A percentile compares a stretch with the other conserved stretches of the same genome.
These are phyloP conservation scores for Tigriopus californicus DNA, from an alignment of 2,888 invertebrate genomes.

Conservation along the genomic window DNA sequence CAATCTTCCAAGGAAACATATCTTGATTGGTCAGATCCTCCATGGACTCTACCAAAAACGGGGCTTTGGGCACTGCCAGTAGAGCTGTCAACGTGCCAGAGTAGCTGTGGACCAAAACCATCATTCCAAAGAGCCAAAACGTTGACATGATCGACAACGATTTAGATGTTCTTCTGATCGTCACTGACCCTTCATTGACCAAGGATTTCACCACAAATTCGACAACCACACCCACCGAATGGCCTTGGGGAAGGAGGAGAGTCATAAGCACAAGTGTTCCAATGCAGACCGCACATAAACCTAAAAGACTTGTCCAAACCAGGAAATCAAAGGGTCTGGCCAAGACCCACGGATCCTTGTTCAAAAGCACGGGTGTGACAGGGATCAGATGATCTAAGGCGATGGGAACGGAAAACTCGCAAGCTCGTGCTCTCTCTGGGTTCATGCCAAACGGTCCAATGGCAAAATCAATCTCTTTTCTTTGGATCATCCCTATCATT, in stretches of 20 bases:
- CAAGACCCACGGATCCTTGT: not conserved
- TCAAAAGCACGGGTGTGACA: not conserved
- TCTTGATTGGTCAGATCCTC: not conserved
- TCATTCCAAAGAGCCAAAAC: not conserved
- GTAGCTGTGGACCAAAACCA: not conserved
- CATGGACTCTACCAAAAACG: not conserved
- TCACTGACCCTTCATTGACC: no score
- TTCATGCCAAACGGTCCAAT: not conserved
- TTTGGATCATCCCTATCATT: conserved; percentile 2
- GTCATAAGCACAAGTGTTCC: not conserved
- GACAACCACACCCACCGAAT: not conserved
- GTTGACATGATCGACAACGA: not conserved
- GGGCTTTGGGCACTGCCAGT: not conserved
- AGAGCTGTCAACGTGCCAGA: not conserved
- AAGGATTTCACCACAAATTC: no score
- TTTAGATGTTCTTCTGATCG: no score
- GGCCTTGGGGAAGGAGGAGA: not conserved
- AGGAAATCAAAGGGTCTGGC: not conserved
- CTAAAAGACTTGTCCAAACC: not conserved
- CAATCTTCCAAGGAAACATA: conserved; percentile 5
- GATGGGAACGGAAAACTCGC: not conserved
- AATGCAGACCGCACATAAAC: not conserved
- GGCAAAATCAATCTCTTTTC: conserved; percentile 3
- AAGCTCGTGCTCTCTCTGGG: not conserved
- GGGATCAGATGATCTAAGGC: not conserved